Evolutionary conservation across 2,888 invertebrate genomes (phyloP).

Genomic region (Brenthis daphne): DNA sequence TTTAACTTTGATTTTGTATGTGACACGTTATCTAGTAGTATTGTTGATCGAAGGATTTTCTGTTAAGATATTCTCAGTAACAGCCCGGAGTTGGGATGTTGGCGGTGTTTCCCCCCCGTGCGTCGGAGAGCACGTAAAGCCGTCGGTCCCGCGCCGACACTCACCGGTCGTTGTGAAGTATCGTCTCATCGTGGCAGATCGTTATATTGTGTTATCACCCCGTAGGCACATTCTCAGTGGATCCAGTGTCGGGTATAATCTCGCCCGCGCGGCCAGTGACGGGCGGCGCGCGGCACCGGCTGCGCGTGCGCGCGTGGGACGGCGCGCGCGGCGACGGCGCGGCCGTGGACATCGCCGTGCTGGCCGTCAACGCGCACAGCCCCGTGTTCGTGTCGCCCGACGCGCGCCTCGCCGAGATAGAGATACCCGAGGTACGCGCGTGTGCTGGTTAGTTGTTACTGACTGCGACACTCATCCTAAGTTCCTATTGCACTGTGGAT

Average conservation of each 20-base stretch:
- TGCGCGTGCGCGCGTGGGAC: conserved; percentile 90
- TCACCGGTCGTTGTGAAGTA: too few species aligned
- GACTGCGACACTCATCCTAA: too few species aligned
- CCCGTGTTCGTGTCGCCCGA: conserved; percentile 92
- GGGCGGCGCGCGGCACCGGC: conserved; percentile 79
- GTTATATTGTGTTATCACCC: conserved; percentile 3
- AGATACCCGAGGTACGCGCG: conserved; percentile 88
- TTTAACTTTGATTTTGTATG: too few species aligned
- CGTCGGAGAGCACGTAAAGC: too few species aligned
- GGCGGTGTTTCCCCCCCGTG: too few species aligned
- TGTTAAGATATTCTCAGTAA: too few species aligned
- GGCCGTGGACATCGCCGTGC: conserved; percentile 88
- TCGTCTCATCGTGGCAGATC: neutral
- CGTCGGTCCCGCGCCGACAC: too few species aligned
- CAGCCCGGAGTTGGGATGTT: too few species aligned
- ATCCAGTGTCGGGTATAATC: conserved; percentile 89
- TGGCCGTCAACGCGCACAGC: conserved; percentile 90
- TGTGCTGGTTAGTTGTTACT: too few species aligned
- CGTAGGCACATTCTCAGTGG: conserved; percentile 88
- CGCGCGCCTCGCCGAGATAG: conserved; percentile 87
- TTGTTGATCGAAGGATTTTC: too few species aligned
- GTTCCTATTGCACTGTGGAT: too few species aligned
- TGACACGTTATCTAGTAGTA: too few species aligned
- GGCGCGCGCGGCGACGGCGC: conserved; percentile 86
- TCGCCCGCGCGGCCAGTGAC: conserved; percentile 88